Percentiles rank a stretch among this genome's conserved stretches.
These are phyloP conservation scores for Pygocentrus nattereri DNA, from an alignment of 2,797 vertebrate species.

Conservation along the genomic window DNA sequence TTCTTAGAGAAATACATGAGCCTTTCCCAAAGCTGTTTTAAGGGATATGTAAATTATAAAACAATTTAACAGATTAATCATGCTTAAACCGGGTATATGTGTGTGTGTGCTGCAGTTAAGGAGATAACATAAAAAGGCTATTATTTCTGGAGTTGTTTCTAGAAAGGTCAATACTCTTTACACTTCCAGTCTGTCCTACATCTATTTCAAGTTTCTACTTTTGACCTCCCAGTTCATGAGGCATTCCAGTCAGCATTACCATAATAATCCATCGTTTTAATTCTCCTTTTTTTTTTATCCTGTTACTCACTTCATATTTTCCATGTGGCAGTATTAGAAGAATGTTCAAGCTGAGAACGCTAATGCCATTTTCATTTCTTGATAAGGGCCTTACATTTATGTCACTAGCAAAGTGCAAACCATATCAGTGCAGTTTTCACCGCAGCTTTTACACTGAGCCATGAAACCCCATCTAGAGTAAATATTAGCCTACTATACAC, in stretches of 20 bases:
- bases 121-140: not conserved
- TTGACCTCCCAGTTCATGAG: not conserved
- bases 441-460: not conserved
- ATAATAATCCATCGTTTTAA: not conserved
- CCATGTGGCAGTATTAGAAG: not conserved
- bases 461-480: not conserved
- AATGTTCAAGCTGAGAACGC: not conserved
- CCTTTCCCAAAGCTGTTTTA: too few relatives aligned
- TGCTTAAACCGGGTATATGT: not conserved
- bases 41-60: not conserved
- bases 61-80: not conserved
- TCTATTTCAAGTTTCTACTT: not conserved
- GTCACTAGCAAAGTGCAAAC: not conserved
- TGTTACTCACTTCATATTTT: not conserved
- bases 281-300: not conserved
- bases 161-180: not conserved
- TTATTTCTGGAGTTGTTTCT: not conserved
- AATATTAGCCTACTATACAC: not conserved
- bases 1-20: too few relatives aligned
- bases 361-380: not conserved
- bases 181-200: not conserved
- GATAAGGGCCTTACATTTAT: not conserved
- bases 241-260: conserved; percentile 19
- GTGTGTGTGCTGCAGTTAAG: not conserved
- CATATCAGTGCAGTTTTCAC: not conserved